These are phyloP conservation scores for Pavo muticus DNA, from an alignment of 2,113 vertebrate species.

Conservation along the genomic window DNA sequence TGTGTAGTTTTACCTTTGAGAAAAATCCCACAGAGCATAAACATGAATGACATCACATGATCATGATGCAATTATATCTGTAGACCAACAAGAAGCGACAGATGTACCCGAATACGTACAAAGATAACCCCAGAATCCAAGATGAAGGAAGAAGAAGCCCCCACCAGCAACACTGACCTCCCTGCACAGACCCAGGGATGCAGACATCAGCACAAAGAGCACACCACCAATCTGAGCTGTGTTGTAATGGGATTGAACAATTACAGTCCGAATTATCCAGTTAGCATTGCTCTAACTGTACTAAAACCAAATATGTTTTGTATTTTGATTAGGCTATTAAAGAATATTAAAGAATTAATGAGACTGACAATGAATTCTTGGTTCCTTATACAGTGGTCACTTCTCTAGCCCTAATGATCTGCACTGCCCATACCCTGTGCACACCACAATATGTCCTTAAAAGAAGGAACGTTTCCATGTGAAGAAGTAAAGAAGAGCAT, in stretches of 20 bases:
- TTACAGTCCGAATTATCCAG: not conserved
- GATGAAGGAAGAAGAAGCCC: not conserved
- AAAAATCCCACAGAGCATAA: not conserved
- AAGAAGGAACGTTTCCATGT: accelerated
- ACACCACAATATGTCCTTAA: not conserved
- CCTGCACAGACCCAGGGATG: not conserved
- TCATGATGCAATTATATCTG: accelerated
- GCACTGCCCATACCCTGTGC: not conserved
- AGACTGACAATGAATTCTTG: not conserved
- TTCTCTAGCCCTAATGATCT: not conserved
- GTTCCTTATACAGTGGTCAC: not conserved
- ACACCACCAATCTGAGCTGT: not conserved
- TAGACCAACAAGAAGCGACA: not conserved
- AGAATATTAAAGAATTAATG: not conserved
- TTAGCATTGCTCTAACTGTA: not conserved
- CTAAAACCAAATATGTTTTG: not conserved
- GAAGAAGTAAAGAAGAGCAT: not conserved
- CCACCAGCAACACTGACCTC: not conserved
- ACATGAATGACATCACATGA: not conserved
- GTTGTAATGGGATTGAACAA: not conserved
- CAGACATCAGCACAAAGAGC: not conserved
- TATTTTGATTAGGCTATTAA: not conserved
- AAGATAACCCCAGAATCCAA: not conserved
- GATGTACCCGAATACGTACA: accelerated
- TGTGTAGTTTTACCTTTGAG: not conserved